Percentiles rank a stretch among this genome's conserved stretches.
Conservation (phyloP, 2,797 vertebrate genomes). For the Pangasius macronema region DNA sequence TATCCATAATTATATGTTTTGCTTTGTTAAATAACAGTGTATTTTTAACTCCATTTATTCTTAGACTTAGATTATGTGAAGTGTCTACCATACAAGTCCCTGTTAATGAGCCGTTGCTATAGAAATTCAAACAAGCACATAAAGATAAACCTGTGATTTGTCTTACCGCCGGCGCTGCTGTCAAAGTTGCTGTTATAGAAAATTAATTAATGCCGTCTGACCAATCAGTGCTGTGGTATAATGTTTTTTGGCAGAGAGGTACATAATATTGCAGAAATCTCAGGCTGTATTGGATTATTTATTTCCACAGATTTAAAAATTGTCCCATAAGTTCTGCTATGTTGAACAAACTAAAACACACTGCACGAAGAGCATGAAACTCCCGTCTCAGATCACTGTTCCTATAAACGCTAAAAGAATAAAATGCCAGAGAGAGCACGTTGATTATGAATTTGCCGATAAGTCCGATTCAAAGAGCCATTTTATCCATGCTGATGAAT, state of each 20-base stretch:
- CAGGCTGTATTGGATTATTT: neutral
- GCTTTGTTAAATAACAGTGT: neutral
- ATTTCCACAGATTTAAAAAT: neutral
- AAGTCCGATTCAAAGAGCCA: slow-evolving; percentile 17
- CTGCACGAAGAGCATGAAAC: neutral
- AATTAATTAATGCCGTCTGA: neutral
- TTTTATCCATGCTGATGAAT: slow-evolving; percentile 16
- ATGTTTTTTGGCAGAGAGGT: neutral
- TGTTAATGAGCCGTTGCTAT: neutral
- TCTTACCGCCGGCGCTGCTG: neutral
- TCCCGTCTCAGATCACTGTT: neutral
- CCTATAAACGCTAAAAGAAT: neutral
- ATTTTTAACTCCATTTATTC: neutral
- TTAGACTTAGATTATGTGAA: neutral
- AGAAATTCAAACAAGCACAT: neutral
- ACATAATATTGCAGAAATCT: neutral
- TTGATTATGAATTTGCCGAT: neutral
- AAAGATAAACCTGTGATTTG: neutral
- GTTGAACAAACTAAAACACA: neutral
- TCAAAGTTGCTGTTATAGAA: neutral
- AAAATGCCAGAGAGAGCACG: neutral
- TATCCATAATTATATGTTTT: neutral
- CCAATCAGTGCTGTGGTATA: neutral
- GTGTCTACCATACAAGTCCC: neutral
- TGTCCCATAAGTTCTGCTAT: neutral